These are phyloP conservation scores for Nerophis ophidion DNA, from an alignment of 2,113 vertebrate genomes.

Conservation along the genomic window DNA sequence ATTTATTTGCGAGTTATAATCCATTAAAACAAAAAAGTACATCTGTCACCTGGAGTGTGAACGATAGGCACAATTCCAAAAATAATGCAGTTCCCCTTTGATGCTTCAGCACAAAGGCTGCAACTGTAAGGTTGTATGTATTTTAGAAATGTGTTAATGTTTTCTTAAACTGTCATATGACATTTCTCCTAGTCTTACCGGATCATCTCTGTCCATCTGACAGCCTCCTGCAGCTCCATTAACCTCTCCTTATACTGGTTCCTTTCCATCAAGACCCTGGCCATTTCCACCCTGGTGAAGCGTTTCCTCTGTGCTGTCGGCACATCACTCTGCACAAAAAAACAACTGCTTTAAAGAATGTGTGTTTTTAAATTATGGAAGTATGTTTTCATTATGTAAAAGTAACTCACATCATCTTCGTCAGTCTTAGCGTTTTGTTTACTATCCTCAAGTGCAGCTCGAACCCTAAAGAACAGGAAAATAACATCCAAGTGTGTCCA, in stretches of 20 bases:
- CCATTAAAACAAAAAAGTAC: too few species aligned
- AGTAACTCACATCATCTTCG: constrained; percentile 85
- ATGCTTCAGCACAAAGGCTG: too few species aligned
- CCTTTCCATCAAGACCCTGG: constrained; percentile 94
- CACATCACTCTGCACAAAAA: constrained; percentile 81
- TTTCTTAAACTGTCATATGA: too few species aligned
- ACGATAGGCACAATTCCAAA: too few species aligned
- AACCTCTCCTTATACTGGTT: constrained; percentile 98
- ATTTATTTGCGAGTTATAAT: too few species aligned
- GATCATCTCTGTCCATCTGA: constrained; percentile 99
- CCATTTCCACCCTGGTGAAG: constrained; percentile 97
- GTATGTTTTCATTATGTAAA: not conserved
- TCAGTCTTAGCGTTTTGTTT: constrained; percentile 85
- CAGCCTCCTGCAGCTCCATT: constrained; percentile 98
- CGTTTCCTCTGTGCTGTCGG: constrained; percentile 95
- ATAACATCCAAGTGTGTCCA: not conserved
- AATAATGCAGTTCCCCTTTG: too few species aligned
- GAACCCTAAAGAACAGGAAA: constrained; percentile 69
- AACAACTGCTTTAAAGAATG: not conserved
- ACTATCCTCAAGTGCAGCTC: constrained; percentile 82
- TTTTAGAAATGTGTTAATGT: too few species aligned
- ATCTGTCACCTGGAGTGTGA: too few species aligned
- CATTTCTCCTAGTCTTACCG: constrained; percentile 63
- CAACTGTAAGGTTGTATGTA: too few species aligned
- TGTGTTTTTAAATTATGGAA: not conserved